A percentile compares a stretch with the other conserved stretches of the same genome.
phyloP scores from a whole-genome alignment of 1,140 invertebrate genomes.

The Drosophila biarmipes region DNA sequence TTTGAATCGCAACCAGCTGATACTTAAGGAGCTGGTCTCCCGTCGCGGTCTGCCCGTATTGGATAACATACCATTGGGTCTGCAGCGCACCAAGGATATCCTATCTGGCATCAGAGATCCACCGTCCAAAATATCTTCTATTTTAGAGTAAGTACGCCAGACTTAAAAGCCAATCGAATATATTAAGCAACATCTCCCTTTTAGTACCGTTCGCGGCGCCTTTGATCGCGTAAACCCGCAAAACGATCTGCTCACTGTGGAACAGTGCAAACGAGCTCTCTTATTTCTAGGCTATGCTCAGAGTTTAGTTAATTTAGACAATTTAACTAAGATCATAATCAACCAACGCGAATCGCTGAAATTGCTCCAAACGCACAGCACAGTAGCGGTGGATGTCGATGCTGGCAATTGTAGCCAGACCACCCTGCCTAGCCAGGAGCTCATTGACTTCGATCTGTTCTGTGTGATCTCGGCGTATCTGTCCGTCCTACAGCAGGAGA shows the following conservation, averaged over 20 bases:
- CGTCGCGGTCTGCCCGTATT: conserved; percentile 87
- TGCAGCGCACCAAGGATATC: conserved; percentile 87
- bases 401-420: conserved; percentile 19
- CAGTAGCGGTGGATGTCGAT: conserved; percentile 24
- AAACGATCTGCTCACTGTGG: conserved; percentile 76
- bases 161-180: background rate
- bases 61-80: conserved; percentile 87
- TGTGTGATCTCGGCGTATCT: conserved; percentile 83
- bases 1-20: conserved; percentile 87
- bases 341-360: conserved; percentile 81
- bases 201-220: conserved; percentile 80
- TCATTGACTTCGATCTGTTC: conserved; percentile 83
- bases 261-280: conserved; percentile 84
- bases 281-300: conserved; percentile 84
- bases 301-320: conserved; percentile 83
- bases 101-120: conserved; percentile 84
- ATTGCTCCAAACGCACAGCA: conserved; percentile 64
- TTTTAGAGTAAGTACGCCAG: conserved; percentile 73
- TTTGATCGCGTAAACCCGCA: conserved; percentile 82
- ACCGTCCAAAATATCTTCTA: conserved; percentile 84
- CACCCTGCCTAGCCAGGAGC: conserved; percentile 45
- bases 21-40: conserved; percentile 88
- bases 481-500: conserved; percentile 83
- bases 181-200: background rate
- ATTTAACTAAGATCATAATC: conserved; percentile 82